Percentiles rank a stretch among this genome's conserved stretches.
phyloP scores from a whole-genome alignment of 2,113 vertebrate genomes.

The Gallinago media region DNA sequence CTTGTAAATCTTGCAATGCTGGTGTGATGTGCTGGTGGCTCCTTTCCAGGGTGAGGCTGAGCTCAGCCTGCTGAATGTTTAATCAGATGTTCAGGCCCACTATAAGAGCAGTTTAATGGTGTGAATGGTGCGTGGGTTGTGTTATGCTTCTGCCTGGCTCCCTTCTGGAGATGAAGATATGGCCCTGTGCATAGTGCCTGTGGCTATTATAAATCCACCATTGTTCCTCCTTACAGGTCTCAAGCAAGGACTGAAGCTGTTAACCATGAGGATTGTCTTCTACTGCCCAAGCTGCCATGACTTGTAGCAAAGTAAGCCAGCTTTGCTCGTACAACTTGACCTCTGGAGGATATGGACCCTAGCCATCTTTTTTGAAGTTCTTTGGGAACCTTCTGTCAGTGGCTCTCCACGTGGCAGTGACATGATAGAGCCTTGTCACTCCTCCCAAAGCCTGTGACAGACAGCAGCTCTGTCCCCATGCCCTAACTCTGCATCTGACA shows the following conservation, averaged over 20 bases:
- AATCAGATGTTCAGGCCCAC: background rate
- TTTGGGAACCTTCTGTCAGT: background rate
- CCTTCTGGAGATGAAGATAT: background rate
- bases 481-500: background rate
- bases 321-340: background rate
- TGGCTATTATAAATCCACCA: background rate
- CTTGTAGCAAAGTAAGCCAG: background rate
- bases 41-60: slow-evolving; percentile 33
- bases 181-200: background rate
- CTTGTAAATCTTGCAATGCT: slow-evolving; percentile 26
- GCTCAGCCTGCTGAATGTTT: background rate
- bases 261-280: background rate
- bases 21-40: slow-evolving; percentile 14
- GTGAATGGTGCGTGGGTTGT: background rate
- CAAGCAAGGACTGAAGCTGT: background rate
- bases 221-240: background rate
- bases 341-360: background rate
- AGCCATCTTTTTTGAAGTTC: background rate
- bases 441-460: background rate
- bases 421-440: background rate
- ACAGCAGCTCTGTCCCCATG: background rate
- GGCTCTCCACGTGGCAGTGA: background rate
- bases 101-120: background rate
- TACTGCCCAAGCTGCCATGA: background rate
- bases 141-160: background rate